Evolutionary conservation across 2,888 invertebrate species (phyloP).

Genomic region (Sphaeridia pumilis): DNA sequence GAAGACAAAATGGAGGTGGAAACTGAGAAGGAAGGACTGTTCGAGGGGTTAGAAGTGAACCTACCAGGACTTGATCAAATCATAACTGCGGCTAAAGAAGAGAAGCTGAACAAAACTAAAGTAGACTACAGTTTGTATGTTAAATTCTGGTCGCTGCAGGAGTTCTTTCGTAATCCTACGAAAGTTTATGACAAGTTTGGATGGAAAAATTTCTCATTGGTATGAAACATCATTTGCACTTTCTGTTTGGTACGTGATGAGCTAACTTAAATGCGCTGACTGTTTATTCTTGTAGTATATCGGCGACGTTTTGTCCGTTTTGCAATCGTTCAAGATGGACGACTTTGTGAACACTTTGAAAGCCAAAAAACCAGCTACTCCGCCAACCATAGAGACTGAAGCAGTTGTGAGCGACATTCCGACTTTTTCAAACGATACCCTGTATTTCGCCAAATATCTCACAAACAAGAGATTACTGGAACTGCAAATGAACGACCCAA

Average conservation of each 20-base stretch:
- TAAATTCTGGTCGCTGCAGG: constrained; percentile 96
- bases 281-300: constrained; percentile 83
- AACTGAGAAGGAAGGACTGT: constrained; percentile 31
- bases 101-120: constrained; percentile 31
- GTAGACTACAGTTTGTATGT: constrained; percentile 89
- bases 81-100: constrained; percentile 28
- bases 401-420: constrained; percentile 27
- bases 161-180: constrained; percentile 87
- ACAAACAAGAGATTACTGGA: constrained; percentile 94
- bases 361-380: too few species aligned
- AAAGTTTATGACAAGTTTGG: constrained; percentile 80
- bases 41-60: constrained; percentile 31
- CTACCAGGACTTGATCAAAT: constrained; percentile 34
- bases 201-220: constrained; percentile 84
- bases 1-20: constrained; percentile 35
- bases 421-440: constrained; percentile 37
- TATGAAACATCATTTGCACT: too few species aligned
- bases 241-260: too few species aligned
- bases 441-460: constrained; percentile 93
- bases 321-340: constrained; percentile 82
- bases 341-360: too few species aligned
- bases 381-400: too few species aligned
- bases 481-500: constrained; percentile 87
- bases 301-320: constrained; percentile 72
- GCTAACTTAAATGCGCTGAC: too few species aligned